These are phyloP conservation scores for Enteromius unitaeniatus DNA, from an alignment of 2,797 vertebrate genomes.

Conservation along the genomic window DNA sequence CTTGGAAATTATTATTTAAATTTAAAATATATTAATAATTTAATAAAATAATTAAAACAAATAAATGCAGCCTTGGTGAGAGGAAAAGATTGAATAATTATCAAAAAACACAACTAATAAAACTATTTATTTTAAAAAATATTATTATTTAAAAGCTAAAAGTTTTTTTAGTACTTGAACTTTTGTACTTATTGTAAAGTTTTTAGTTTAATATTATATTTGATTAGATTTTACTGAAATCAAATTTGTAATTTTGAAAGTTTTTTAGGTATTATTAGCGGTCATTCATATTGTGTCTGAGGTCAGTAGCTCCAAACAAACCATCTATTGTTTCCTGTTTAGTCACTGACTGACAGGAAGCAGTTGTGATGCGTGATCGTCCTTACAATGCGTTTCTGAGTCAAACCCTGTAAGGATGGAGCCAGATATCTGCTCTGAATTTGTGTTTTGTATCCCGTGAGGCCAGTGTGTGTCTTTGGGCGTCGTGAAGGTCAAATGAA, in stretches of 20 bases:
- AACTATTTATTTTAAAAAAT: no score
- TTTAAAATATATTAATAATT: no score
- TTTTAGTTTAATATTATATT: neutral
- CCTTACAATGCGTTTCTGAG: constrained; percentile 6
- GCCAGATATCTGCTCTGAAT: constrained; percentile 16
- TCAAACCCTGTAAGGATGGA: neutral
- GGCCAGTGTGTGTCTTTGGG: neutral
- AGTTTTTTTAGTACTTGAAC: no score
- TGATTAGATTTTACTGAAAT: neutral
- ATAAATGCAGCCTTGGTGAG: neutral
- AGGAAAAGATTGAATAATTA: no score
- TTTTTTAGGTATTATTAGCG: neutral
- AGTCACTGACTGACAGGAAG: neutral
- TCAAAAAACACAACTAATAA: neutral
- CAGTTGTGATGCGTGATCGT: neutral
- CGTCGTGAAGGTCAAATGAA: neutral
- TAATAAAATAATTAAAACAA: neutral
- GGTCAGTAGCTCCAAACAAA: neutral
- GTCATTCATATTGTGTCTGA: neutral
- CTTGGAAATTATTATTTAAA: no score
- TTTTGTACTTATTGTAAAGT: no score
- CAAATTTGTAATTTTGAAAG: neutral
- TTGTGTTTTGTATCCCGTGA: neutral
- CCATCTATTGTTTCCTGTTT: neutral
- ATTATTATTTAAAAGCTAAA: no score